Percentiles rank a stretch among this genome's conserved stretches.
phyloP scores from a whole-genome alignment of 1,140 invertebrate species.

The Drosophila nebulosa region DNA sequence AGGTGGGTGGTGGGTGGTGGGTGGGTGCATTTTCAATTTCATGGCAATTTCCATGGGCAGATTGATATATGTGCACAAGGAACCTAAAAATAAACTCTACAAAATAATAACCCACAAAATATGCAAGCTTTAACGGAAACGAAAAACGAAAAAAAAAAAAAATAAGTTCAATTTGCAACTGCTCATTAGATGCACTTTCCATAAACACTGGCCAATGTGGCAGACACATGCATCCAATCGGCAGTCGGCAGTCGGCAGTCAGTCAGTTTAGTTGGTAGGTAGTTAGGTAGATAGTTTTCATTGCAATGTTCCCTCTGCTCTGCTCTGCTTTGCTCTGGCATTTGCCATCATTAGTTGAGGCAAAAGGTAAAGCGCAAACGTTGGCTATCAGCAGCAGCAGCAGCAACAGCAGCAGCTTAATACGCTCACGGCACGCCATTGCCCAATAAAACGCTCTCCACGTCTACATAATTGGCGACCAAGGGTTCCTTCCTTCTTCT shows the following conservation, averaged over 20 bases:
- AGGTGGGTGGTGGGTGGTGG: background rate
- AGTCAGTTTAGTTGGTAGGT: background rate
- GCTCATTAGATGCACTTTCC: slow-evolving; percentile 56
- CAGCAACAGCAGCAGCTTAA: slow-evolving; percentile 38
- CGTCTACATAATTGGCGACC: slow-evolving; percentile 39
- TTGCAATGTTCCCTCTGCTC: background rate
- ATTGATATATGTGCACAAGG: slow-evolving; percentile 7
- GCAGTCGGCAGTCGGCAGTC: background rate
- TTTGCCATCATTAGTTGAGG: slow-evolving; percentile 53
- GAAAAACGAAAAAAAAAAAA: background rate
- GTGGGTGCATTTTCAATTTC: slow-evolving; percentile 12
- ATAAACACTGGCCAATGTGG: slow-evolving; percentile 45
- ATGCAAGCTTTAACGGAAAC: slow-evolving; percentile 1
- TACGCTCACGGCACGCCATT: slow-evolving; percentile 63
- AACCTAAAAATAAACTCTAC: background rate
- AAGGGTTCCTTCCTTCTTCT: slow-evolving; percentile 15
- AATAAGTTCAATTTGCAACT: slow-evolving; percentile 8
- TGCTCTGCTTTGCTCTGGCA: background rate
- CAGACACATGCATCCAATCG: slow-evolving; percentile 38
- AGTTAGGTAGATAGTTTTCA: background rate
- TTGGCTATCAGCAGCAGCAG: slow-evolving; percentile 2
- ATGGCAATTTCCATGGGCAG: slow-evolving; percentile 6
- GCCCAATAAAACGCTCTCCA: slow-evolving; percentile 67
- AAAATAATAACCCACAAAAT: background rate
- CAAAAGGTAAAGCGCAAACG: slow-evolving; percentile 1